A percentile compares a stretch with the other conserved stretches of the same genome.
These are phyloP conservation scores for Microtus californicus DNA, from an alignment of 2,797 vertebrate genomes.

Conservation along the genomic window DNA sequence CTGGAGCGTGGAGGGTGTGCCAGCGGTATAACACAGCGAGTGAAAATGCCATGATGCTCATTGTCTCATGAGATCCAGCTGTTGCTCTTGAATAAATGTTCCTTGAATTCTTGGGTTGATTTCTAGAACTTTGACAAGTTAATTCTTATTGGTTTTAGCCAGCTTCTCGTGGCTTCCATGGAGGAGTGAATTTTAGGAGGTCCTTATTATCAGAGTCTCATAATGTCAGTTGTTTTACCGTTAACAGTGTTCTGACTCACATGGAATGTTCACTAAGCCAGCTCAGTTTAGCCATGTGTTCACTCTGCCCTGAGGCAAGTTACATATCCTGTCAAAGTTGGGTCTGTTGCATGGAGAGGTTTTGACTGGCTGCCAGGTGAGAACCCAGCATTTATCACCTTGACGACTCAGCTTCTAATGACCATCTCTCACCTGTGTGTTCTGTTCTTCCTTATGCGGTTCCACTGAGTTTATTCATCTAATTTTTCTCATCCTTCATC, in stretches of 20 bases:
- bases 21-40: not conserved
- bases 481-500: not conserved
- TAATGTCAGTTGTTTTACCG: not conserved
- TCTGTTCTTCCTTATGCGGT: not conserved
- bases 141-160: not conserved
- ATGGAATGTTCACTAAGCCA: not conserved
- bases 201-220: constrained; percentile 14
- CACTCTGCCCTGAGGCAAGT: not conserved
- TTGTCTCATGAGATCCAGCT: not conserved
- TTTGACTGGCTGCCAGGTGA: not conserved
- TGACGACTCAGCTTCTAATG: constrained; percentile 14
- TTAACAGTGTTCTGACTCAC: not conserved
- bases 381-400: not conserved
- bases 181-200: not conserved
- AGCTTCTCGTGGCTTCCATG: not conserved
- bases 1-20: not conserved
- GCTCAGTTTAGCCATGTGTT: not conserved
- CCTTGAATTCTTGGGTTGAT: not conserved
- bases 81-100: not conserved
- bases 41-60: not conserved
- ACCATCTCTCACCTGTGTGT: not conserved
- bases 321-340: not conserved
- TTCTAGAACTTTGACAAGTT: constrained; percentile 1
- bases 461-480: not conserved
- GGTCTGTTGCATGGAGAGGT: constrained; percentile 14